Base-by-base conservation (phyloP, 2,888 invertebrate genomes). In the Argyresthia goedartella region DNA sequence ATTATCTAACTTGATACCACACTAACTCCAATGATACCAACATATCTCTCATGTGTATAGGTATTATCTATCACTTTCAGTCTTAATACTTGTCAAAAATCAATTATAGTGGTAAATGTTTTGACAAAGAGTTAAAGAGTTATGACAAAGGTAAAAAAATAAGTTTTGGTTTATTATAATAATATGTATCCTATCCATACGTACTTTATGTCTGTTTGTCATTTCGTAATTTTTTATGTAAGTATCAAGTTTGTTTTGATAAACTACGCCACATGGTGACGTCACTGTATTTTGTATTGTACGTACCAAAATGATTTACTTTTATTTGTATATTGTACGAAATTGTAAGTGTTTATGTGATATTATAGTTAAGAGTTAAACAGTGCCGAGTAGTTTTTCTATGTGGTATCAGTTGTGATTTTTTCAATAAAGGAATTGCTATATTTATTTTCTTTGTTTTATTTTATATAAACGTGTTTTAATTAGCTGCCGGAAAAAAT, bases 351-450 rank as follows among this genome's bases (percentile, higher is more conserved):
- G 81, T 84, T 81, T 81, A 84, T 85, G 85, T 85, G 85, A 85
- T 85, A 84, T 80, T 82, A 80, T 76, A 71, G 73, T 76, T 86
- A 85, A 86, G 85, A 81, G 78, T 81, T 85, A 85, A 85, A 82
- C 84, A 81, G 85, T 86, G 85, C 85, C 86, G 84, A 85, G 77
- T 85, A 86, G 86, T 80, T 85, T 86, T 86, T 86, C 82, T 85
- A 86, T 85, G 78, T 85, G 86, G 86, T 85, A 85, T 85, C 78
- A 81, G 85, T 86, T 85, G 84, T 86, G 84, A 81, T 81, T 84
- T 84, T 81, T 81, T 76, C 72, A 81, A 82, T 85, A 85, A 85
- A 86, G 63, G 68, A 77, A 79, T 76, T 81, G 78, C 79, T 78
- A 81, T 81, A 72, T 69, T 39, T 25, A 25, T 25, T 25, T 25